Conservation (phyloP, 2,797 vertebrate genomes). For the Urocyon cinereoargenteus region DNA sequence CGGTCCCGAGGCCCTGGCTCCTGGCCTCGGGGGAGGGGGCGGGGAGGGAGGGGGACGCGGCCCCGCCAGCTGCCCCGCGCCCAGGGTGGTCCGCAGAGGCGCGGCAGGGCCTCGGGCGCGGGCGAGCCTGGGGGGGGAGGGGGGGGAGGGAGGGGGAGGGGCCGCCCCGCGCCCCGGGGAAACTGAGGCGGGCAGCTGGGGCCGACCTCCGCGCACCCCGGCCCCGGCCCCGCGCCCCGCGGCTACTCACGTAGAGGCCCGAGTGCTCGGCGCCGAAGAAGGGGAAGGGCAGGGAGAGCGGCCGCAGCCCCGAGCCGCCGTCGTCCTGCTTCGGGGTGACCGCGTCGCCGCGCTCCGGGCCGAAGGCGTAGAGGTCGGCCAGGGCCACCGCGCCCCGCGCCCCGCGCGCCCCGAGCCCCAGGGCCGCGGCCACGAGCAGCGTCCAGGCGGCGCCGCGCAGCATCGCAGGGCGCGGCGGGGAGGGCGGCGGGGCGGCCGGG, state of each 20-base stretch:
- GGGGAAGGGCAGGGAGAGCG: conserved; percentile 94
- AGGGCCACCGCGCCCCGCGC: conserved; percentile 91
- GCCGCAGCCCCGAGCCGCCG: conserved; percentile 95
- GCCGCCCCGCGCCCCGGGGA: too few relatives aligned
- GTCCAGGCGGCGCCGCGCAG: conserved; percentile 82
- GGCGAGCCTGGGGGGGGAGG: too few relatives aligned
- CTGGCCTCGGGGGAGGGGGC: too few relatives aligned
- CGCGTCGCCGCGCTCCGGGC: conserved; percentile 91
- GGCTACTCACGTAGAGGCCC: conserved; percentile 96
- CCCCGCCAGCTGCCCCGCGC: neutral
- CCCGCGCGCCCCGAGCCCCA: conserved; percentile 81
- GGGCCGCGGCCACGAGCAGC: conserved; percentile 83
- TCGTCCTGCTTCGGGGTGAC: conserved; percentile 95
- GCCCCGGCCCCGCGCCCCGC: neutral
- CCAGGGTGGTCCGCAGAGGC: too few relatives aligned
- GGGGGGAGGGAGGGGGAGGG: too few relatives aligned
- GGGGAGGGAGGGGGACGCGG: too few relatives aligned
- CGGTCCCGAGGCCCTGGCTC: too few relatives aligned
- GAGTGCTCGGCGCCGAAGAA: conserved; percentile 97
- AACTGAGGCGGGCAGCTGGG: too few relatives aligned
- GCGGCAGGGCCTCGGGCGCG: too few relatives aligned
- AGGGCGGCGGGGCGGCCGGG: neutral
- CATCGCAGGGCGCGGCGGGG: conserved; percentile 79
- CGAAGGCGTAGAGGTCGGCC: conserved; percentile 96
- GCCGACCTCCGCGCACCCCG: too few relatives aligned